Conservation (phyloP, 2,888 invertebrate species). For the Torymus auratus region DNA sequence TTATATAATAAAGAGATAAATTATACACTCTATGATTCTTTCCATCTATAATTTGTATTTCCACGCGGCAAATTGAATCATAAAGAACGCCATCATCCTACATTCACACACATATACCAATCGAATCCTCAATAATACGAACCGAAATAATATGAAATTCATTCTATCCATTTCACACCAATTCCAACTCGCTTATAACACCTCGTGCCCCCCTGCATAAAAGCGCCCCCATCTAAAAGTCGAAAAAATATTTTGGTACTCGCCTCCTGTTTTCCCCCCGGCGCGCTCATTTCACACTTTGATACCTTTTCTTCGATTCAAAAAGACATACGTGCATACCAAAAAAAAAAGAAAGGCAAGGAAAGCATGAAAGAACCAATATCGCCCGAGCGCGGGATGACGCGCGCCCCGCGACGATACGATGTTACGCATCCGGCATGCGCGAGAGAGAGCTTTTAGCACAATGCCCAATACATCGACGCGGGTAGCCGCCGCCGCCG, state of each 20-base stretch:
- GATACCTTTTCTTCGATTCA: conserved; percentile 60
- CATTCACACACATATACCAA: too few relatives aligned
- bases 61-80: too few relatives aligned
- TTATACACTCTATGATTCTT: too few relatives aligned
- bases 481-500: conserved; percentile 65
- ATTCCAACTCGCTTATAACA: background rate
- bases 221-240: conserved; percentile 2
- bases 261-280: conserved; percentile 40
- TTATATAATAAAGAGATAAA: too few relatives aligned
- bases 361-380: conserved; percentile 2
- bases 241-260: conserved; percentile 42
- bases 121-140: background rate
- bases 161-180: conserved; percentile 42
- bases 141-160: conserved; percentile 29
- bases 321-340: conserved; percentile 38
- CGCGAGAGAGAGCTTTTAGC: conserved; percentile 62
- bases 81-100: too few relatives aligned
- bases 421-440: conserved; percentile 53
- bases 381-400: conserved; percentile 56
- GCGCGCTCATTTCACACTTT: conserved; percentile 56
- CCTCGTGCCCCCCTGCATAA: background rate
- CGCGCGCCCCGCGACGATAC: conserved; percentile 60
- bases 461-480: conserved; percentile 67
- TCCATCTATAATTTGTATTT: too few relatives aligned
- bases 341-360: conserved; percentile 43